These are phyloP conservation scores for Malthinus seriepunctatus DNA, from an alignment of 2,888 invertebrate species.

Conservation along the genomic window DNA sequence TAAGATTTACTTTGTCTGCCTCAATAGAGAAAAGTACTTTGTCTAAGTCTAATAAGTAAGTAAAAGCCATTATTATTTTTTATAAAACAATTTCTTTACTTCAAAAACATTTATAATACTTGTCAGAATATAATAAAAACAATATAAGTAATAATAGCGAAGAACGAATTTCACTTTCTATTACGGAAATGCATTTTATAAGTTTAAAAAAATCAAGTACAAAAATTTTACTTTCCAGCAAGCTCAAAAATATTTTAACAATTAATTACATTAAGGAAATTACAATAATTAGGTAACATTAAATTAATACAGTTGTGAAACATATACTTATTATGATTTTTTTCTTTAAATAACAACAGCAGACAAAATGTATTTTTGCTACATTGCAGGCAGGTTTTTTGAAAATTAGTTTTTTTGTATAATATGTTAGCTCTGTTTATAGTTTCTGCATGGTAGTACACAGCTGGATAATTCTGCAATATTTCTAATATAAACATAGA, in stretches of 20 bases:
- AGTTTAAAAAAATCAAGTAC: background rate
- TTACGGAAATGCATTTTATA: background rate
- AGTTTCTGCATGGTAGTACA: constrained; percentile 51
- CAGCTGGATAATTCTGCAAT: constrained; percentile 48
- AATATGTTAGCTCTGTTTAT: constrained; percentile 31
- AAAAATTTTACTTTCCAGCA: constrained; percentile 8
- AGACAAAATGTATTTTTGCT: constrained; percentile 45
- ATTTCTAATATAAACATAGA: constrained; percentile 48
- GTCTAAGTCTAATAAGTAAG: too few species aligned
- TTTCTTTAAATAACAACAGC: constrained; percentile 38
- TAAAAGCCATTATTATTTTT: constrained; percentile 12
- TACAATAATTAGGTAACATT: constrained; percentile 43
- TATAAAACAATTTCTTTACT: constrained; percentile 56
- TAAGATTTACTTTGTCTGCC: too few species aligned
- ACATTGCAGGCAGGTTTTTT: constrained; percentile 45
- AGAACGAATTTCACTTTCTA: constrained; percentile 20
- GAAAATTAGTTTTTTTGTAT: constrained; percentile 9
- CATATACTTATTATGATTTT: constrained; percentile 27
- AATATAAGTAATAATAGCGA: constrained; percentile 28
- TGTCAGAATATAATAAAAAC: constrained; percentile 36
- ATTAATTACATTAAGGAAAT: constrained; percentile 41
- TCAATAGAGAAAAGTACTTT: too few species aligned
- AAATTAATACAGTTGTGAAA: constrained; percentile 48
- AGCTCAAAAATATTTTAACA: constrained; percentile 41
- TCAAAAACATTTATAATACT: constrained; percentile 57